phyloP scores from a whole-genome alignment of 1,140 invertebrate species.

The Lordiphosa stackelbergi region DNA sequence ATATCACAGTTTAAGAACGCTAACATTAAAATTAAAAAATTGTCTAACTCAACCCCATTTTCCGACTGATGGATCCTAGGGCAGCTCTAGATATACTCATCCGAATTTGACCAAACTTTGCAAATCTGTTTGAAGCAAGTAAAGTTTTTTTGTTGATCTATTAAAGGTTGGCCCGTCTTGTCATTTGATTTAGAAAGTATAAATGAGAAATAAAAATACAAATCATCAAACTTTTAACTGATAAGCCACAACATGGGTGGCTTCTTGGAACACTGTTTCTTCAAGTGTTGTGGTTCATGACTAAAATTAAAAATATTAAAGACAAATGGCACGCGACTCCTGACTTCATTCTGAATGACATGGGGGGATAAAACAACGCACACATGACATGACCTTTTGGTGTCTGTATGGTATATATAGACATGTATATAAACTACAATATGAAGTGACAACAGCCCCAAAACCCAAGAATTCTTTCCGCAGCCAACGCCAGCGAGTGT shows the following conservation, averaged over 20 bases:
- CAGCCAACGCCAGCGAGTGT: slow-evolving; percentile 45
- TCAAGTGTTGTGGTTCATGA: neutral
- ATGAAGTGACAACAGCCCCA: slow-evolving; percentile 47
- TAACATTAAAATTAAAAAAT: too few species aligned
- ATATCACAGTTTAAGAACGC: too few species aligned
- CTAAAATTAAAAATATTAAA: slow-evolving; percentile 2
- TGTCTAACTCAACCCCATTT: too few species aligned
- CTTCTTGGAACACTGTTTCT: neutral
- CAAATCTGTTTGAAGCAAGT: too few species aligned
- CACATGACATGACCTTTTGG: slow-evolving; percentile 14
- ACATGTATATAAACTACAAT: slow-evolving; percentile 12
- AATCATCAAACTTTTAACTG: neutral
- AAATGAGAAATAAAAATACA: too few species aligned
- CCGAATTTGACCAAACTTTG: too few species aligned
- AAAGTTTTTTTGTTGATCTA: too few species aligned
- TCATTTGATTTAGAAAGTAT: too few species aligned
- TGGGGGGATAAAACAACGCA: slow-evolving; percentile 12
- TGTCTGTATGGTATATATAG: slow-evolving; percentile 14
- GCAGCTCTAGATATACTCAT: too few species aligned
- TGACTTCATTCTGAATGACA: slow-evolving; percentile 6
- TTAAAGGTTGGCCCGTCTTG: too few species aligned
- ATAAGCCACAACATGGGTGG: neutral
- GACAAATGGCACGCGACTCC: slow-evolving; percentile 14
- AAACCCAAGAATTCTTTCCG: slow-evolving; percentile 40
- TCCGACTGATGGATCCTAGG: too few species aligned